phyloP scores from a whole-genome alignment of 2,888 invertebrate genomes.

The Latheticus oryzae region DNA sequence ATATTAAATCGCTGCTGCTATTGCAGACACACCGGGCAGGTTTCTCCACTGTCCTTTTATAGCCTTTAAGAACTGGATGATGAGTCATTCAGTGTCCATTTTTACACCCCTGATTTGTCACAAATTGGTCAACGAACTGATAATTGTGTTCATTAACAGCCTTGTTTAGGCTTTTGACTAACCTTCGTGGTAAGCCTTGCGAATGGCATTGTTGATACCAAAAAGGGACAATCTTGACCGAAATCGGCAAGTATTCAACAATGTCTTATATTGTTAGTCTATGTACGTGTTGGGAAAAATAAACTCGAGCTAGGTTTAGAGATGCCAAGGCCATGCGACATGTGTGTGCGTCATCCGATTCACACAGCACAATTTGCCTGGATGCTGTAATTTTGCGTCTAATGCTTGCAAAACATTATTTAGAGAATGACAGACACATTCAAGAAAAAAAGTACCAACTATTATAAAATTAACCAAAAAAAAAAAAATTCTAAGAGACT shows the following conservation, averaged over 20 bases:
- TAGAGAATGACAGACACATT: too few species aligned
- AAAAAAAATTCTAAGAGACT: background rate
- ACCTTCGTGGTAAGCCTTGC: conserved; percentile 28
- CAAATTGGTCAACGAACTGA: conserved; percentile 34
- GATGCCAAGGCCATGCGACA: conserved; percentile 34
- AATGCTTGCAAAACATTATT: too few species aligned
- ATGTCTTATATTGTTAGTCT: conserved; percentile 19
- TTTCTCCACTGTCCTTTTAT: conserved; percentile 45
- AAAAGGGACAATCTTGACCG: conserved; percentile 28
- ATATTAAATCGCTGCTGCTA: conserved; percentile 39
- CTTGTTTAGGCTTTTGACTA: conserved; percentile 23
- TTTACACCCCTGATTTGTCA: conserved; percentile 31
- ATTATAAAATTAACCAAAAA: too few species aligned
- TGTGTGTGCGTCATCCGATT: conserved; percentile 33
- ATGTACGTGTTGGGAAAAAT: conserved; percentile 24
- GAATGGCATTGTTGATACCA: conserved; percentile 20
- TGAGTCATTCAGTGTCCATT: conserved; percentile 33
- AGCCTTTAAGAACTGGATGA: conserved; percentile 44
- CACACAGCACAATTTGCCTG: too few species aligned
- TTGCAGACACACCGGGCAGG: conserved; percentile 41
- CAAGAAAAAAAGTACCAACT: too few species aligned
- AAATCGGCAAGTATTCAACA: conserved; percentile 6
- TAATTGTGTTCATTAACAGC: conserved; percentile 23
- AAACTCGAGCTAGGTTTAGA: conserved; percentile 28
- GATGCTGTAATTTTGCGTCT: too few species aligned